Evolutionary conservation across 2,888 invertebrate genomes (phyloP).

Genomic region (Sarcophaga subvicina): DNA sequence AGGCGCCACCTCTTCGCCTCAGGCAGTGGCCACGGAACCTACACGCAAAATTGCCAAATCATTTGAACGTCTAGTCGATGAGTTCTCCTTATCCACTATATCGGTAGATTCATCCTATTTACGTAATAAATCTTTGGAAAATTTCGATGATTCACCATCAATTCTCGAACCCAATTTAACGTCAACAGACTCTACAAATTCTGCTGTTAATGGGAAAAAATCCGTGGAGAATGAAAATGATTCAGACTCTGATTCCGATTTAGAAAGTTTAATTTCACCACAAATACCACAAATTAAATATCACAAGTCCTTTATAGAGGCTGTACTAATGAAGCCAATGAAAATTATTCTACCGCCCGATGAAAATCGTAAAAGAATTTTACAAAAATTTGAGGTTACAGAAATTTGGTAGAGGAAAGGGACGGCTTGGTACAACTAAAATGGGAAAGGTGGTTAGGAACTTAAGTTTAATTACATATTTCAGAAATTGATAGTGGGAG

Average conservation of each 20-base stretch:
- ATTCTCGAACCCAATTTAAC: slow-evolving; percentile 59
- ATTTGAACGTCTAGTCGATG: slow-evolving; percentile 81
- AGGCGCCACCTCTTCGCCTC: background rate
- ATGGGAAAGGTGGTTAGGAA: background rate
- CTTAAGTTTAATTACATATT: background rate
- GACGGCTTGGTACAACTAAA: no score
- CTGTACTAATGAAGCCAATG: slow-evolving; percentile 78
- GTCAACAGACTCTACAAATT: background rate
- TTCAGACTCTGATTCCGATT: slow-evolving; percentile 82
- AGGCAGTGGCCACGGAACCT: background rate
- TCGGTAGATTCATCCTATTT: slow-evolving; percentile 80
- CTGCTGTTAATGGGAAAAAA: background rate
- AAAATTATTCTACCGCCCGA: slow-evolving; percentile 79
- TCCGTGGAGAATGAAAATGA: slow-evolving; percentile 62
- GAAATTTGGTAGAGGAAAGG: slow-evolving; percentile 77
- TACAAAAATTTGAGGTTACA: slow-evolving; percentile 80
- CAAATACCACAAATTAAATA: slow-evolving; percentile 72
- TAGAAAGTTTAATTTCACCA: slow-evolving; percentile 83
- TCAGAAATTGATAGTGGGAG: background rate
- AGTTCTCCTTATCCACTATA: slow-evolving; percentile 80
- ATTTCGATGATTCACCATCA: slow-evolving; percentile 80
- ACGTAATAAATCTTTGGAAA: slow-evolving; percentile 81
- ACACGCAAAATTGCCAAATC: slow-evolving; percentile 86
- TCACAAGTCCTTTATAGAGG: slow-evolving; percentile 80
- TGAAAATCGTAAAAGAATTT: slow-evolving; percentile 78